A percentile compares a stretch with the other conserved stretches of the same genome.
Evolutionary conservation across 2,113 vertebrate genomes (phyloP).

Genomic region (Cephalopholis sonnerati): DNA sequence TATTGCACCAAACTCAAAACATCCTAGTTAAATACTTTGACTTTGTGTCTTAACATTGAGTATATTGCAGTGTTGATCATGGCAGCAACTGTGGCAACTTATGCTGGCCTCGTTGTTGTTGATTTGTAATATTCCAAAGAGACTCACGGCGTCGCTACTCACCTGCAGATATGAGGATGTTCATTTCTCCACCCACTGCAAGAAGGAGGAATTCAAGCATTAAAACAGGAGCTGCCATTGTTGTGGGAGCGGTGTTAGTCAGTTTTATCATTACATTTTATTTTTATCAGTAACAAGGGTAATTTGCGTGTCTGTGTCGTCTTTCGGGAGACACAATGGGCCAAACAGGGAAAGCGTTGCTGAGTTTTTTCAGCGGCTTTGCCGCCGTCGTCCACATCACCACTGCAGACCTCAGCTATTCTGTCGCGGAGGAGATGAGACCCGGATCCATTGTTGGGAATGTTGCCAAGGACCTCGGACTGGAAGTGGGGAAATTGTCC

Average conservation of each 20-base stretch:
- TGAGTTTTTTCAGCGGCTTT: neutral
- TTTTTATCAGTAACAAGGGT: fast-evolving
- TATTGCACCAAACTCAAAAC: neutral
- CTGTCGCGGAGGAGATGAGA: conserved; percentile 80
- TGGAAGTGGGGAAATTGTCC: conserved; percentile 67
- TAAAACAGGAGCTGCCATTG: conserved; percentile 24
- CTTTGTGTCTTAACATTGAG: neutral
- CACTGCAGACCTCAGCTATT: conserved; percentile 75
- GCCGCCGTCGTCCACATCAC: conserved; percentile 12
- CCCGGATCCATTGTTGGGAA: conserved; percentile 83
- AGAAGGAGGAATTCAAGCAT: neutral
- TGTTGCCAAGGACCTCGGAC: conserved; percentile 81
- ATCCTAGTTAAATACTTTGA: fast-evolving
- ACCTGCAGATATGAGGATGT: conserved; percentile 27
- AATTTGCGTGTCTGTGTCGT: fast-evolving
- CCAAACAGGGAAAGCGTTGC: fast-evolving
- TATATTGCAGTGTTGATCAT: fast-evolving
- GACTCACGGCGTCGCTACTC: conserved; percentile 69
- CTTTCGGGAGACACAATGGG: neutral
- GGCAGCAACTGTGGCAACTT: fast-evolving
- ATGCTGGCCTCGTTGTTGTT: fast-evolving
- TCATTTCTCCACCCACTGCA: conserved; percentile 46
- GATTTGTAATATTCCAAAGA: conserved; percentile 44
- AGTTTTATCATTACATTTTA: fast-evolving
- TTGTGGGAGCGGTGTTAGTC: neutral